These are phyloP conservation scores for Noctua comes DNA, from an alignment of 2,888 invertebrate species.

Conservation along the genomic window DNA sequence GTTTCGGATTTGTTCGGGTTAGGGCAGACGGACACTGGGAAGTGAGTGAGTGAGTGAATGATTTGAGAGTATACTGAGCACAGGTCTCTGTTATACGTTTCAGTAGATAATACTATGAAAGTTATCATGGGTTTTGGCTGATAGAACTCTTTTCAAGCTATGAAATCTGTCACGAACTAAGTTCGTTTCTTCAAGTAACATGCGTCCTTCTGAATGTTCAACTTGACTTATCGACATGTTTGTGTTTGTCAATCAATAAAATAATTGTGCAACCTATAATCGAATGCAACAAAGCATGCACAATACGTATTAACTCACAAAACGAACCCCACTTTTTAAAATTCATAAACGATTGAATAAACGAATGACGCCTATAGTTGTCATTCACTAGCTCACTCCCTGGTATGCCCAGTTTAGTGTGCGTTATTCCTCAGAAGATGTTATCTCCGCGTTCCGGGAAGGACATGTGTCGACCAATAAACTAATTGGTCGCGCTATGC, in stretches of 20 bases:
- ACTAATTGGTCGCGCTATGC: slow-evolving; percentile 88
- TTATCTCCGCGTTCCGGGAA: slow-evolving; percentile 86
- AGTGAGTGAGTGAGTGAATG: slow-evolving; percentile 58
- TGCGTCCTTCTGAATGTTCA: not conserved
- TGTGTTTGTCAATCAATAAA: not conserved
- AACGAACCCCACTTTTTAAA: not conserved
- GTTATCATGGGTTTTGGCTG: not conserved
- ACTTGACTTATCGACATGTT: not conserved
- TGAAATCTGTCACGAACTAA: not conserved
- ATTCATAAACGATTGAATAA: slow-evolving; percentile 10
- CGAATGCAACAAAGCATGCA: not conserved
- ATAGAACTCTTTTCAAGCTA: not conserved
- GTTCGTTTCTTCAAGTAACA: not conserved
- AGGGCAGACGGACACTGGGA: slow-evolving; percentile 70
- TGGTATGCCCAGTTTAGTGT: slow-evolving; percentile 47
- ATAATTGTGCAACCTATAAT: not conserved
- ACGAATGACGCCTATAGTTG: slow-evolving; percentile 28
- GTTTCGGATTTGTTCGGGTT: slow-evolving; percentile 75
- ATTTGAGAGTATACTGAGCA: not conserved
- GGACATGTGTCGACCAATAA: slow-evolving; percentile 89
- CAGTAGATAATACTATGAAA: not conserved
- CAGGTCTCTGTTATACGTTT: too few relatives aligned
- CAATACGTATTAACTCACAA: not conserved
- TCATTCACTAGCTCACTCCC: slow-evolving; percentile 38
- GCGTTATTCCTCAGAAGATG: slow-evolving; percentile 74